phyloP scores from a whole-genome alignment of 2,113 vertebrate species.

The Pholis gunnellus region DNA sequence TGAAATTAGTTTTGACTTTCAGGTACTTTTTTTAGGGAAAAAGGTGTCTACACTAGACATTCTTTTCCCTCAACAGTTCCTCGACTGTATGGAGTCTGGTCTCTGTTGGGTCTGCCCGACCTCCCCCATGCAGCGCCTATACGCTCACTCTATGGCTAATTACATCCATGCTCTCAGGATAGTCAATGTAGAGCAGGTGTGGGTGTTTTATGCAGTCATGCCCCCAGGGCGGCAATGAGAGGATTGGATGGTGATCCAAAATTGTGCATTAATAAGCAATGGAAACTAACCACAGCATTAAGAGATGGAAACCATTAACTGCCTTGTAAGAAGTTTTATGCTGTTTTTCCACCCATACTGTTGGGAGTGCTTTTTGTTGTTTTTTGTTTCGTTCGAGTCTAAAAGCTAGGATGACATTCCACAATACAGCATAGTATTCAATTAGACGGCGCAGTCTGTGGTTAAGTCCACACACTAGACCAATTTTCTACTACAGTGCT shows the following conservation, averaged over 20 bases:
- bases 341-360: conserved; percentile 74
- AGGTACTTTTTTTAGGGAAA: conserved; percentile 47
- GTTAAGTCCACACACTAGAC: conserved; percentile 69
- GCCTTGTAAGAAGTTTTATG: conserved; percentile 77
- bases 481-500: conserved; percentile 70
- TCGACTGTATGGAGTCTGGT: conserved; percentile 41
- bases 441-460: conserved; percentile 73
- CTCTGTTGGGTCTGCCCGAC: conserved; percentile 8
- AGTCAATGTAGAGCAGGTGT: conserved; percentile 78
- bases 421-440: conserved; percentile 74
- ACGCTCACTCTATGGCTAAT: conserved; percentile 63
- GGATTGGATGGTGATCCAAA: conserved; percentile 63
- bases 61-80: conserved; percentile 48
- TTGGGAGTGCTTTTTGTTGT: conserved; percentile 44
- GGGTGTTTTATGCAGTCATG: conserved; percentile 59
- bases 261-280: conserved; percentile 74
- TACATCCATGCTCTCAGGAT: conserved; percentile 61
- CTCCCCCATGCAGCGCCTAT: conserved; percentile 12
- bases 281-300: conserved; percentile 81
- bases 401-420: conserved; percentile 72
- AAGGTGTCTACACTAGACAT: conserved; percentile 71
- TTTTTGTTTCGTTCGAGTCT: conserved; percentile 44
- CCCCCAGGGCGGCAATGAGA: conserved; percentile 40
- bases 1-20: conserved; percentile 45
- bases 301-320: conserved; percentile 82